Evolutionary conservation across 2,888 invertebrate species (phyloP).

Genomic region (Polyommatus iphigenia): DNA sequence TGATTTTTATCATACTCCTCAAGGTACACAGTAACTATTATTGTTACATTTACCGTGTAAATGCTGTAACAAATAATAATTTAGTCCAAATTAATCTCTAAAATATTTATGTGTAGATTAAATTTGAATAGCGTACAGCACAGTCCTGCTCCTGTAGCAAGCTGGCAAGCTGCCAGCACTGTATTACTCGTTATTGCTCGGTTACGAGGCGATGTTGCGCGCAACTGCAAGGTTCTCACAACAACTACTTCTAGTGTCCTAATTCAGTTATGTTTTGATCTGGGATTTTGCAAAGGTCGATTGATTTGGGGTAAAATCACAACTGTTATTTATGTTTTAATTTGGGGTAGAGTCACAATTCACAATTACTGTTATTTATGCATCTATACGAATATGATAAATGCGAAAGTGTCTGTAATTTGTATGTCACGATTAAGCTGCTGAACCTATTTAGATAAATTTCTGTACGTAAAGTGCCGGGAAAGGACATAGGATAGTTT

Average conservation of each 20-base stretch:
- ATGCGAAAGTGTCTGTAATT: too few relatives aligned
- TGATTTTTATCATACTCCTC: too few relatives aligned
- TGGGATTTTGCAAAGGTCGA: background rate
- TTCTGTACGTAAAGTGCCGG: too few relatives aligned
- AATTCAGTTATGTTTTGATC: background rate
- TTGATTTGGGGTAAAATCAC: background rate
- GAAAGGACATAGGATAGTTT: too few relatives aligned
- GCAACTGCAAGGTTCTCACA: slow-evolving; percentile 34
- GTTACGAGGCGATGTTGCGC: slow-evolving; percentile 32
- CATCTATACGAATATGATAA: too few relatives aligned
- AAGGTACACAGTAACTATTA: too few relatives aligned
- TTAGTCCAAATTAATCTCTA: background rate
- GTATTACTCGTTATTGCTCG: slow-evolving; percentile 45
- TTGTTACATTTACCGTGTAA: background rate
- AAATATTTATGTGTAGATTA: too few relatives aligned
- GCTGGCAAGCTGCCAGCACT: slow-evolving; percentile 38
- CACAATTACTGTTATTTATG: background rate
- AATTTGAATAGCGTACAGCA: too few relatives aligned
- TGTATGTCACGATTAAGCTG: too few relatives aligned
- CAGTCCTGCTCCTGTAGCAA: background rate
- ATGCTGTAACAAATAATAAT: background rate
- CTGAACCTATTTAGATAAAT: too few relatives aligned
- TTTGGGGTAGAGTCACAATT: background rate
- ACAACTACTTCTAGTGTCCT: slow-evolving; percentile 16
- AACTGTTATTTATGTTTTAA: background rate